phyloP scores from a whole-genome alignment of 2,113 vertebrate genomes.

The Penelope pileata region DNA sequence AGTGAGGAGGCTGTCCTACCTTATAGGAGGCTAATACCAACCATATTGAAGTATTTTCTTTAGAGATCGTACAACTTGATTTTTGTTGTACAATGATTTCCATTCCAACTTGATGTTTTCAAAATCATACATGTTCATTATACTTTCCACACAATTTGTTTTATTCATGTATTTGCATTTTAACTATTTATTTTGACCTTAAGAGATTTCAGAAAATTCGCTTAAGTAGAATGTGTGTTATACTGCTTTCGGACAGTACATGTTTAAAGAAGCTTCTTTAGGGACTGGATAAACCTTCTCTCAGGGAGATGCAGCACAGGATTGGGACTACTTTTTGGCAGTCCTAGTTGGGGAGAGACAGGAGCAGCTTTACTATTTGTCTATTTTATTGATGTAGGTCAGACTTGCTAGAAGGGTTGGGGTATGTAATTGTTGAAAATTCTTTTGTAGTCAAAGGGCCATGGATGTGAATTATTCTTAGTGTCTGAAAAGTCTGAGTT shows the following conservation, averaged over 20 bases:
- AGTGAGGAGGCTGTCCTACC: not conserved
- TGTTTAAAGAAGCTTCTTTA: not conserved
- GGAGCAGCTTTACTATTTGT: not conserved
- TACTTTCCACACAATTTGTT: not conserved
- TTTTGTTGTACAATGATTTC: not conserved
- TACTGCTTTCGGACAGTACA: not conserved
- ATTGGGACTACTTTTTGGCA: not conserved
- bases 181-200: not conserved
- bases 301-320: not conserved
- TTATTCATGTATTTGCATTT: not conserved
- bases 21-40: not conserved
- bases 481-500: not conserved
- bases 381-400: not conserved
- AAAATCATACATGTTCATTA: not conserved
- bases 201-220: not conserved
- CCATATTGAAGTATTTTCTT: not conserved
- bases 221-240: not conserved
- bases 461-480: not conserved
- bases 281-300: not conserved
- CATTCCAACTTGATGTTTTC: not conserved
- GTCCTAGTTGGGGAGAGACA: not conserved
- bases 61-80: not conserved
- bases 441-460: not conserved
- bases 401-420: not conserved
- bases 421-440: not conserved